Evolutionary conservation across 2,797 vertebrate genomes (phyloP), one percentile per base, ranked within the genome.

Genomic region (Emydoidea blandingii): DNA sequence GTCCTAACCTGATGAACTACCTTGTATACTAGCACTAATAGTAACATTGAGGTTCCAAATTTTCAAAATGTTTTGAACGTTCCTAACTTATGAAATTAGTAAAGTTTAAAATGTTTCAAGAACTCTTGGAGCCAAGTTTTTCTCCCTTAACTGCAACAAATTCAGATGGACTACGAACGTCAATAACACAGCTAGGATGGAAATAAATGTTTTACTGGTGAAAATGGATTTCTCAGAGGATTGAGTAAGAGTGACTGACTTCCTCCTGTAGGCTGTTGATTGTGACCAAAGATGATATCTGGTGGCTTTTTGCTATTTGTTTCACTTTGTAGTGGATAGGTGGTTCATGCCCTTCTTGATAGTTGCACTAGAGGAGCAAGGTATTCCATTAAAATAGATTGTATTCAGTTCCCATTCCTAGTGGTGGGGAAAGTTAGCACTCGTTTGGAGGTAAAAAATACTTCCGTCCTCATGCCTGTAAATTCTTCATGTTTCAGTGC

Each of bases 151-250:
- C 79, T 94, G 78, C 18, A 72, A 0, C 76, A 44, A 18, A 31
- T n/a, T 92, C 62, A 65, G 57, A 94, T 56, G 76, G 93, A 44
- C 90, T 78, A 68, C 50, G 87, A 87, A 83, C 85, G 41, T 41
- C 14, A 37, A 88, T 78, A 91, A 85, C 16, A 52, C 21, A 83
- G 19, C 76, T 78, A 54, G n/a, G 47, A 57, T 76, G 91, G 68
- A 89, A 92, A 88, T 79, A 86, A 91, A 86, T 9, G 1, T 0
- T 0, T 0, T 12, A 3, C 80, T 95, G 80, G 10, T 83, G 87
- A 85, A 87, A 89, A 81, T 54, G 41, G 4, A 8, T 57, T 19
- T 23, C 44, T 44, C 72, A 27, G 23, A 27, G 72, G 41, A 74
- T 7, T 27, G 23, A 41, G 34, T 65, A 62, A 34, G 31, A 34